Base-by-base conservation (phyloP, 2,888 invertebrate genomes). In the Epinotia ramella region DNA sequence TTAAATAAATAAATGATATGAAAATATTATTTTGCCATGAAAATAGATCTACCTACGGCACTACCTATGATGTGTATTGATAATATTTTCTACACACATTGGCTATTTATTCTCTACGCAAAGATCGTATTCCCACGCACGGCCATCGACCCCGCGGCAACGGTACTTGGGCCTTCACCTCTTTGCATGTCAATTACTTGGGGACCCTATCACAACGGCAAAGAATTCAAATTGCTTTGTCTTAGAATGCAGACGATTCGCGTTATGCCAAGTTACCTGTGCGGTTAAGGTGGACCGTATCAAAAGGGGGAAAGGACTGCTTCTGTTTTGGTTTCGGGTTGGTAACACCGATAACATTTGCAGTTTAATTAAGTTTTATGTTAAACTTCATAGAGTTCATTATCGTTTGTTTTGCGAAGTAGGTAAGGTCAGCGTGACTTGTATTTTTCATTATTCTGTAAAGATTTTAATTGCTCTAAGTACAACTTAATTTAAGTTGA, bases 101-200 rank as follows among this genome's bases (percentile, higher is more conserved):
- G 28, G 62, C 53, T 20, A 53, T 64, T 74, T 67, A 49, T 59
- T 71, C 76, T 78, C 62, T 75, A 68, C 70, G 77, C 76, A 82
- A 88, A 88, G 85, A 88, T 86, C 86, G 86, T 81, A 83, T 87
- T 88, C 88, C 86, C 87, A 89, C 88, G 88, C 78, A 88, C 77
- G 81, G 81, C 83, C 84, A 84, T 84, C 83, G 83, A 85, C 88
- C 87, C 86, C 87, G 87, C 86, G 86, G 84, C 88, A 89, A 89
- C 89, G 89, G 89, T 85, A 88, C 84, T 80, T 80, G 78, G 84
- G 84, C 86, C 88, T 88, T 86, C 87, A 86, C 83, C 86, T 85
- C 86, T 84, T 86, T 83, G 77, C 72, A 66, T 62, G 71, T 40
- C 71, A 53, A 72, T 72, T 62, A 71, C 56, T 44, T 24, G 71